Evolutionary conservation across 1,140 invertebrate species (phyloP), one percentile per base, ranked within the genome.

Genomic region (Chelonus insularis): DNA sequence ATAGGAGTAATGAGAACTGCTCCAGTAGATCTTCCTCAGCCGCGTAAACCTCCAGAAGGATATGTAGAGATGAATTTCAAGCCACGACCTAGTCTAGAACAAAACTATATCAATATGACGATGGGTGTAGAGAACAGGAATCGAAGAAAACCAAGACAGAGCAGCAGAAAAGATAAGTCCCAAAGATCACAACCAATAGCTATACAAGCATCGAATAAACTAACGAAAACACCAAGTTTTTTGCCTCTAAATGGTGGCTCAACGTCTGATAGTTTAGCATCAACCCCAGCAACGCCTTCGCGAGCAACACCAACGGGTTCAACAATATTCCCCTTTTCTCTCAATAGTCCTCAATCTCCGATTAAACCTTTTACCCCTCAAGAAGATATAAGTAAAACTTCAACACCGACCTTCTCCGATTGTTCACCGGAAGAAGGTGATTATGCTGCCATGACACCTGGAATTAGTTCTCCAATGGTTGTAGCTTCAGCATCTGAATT

Each of bases 1-100:
- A n/a, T 43, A 81, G 77, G 72, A 63, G 74, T 64, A 12, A 75
- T 63, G 14, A 73, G 73, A 70, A 80, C 81, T 4, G 75, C 78
- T 14, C 74, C 79, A 4, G 70, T 84, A 18, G 77, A 81, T 67
- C 74, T 82, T 51, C 80, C 76, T 4, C 75, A 80, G 23, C 74
- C 82, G 4, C 73, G 80, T n/a, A 76, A 77, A 43, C 72, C 79
- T 3, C 77, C 77, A 1, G 86, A 86, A 16, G 85, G 85, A 32
- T 88, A 88, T 65, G 84, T 88, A 1, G 85, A 87, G 60, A 88
- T 88, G 86, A 79, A 82, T 0, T 83, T 80, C 25, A 81, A 80
- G 57, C 47, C 69, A 0, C 73, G 78, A 48, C 70, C 68, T 16
- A 73, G 56, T 36, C 56, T 75, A 7, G 78, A 81, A 39, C 78